Evolutionary conservation across 2,888 invertebrate species (phyloP).

Genomic region (Dusona sp.): DNA sequence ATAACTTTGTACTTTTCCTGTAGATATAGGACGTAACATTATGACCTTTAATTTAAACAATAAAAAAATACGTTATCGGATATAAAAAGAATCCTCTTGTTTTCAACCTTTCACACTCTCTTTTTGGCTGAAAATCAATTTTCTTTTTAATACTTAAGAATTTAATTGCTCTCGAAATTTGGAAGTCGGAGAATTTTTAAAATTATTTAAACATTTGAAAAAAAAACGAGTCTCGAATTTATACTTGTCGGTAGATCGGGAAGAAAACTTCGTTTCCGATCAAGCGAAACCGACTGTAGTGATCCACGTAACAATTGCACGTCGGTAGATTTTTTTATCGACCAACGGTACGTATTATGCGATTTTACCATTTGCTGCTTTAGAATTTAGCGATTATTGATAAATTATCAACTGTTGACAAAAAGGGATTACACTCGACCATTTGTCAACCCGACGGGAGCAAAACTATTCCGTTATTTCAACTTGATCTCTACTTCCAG

Average conservation of each 20-base stretch:
- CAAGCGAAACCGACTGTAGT: not conserved
- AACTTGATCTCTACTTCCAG: too few species aligned
- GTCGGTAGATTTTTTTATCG: not conserved
- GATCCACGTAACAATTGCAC: not conserved
- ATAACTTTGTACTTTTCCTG: conserved; percentile 84
- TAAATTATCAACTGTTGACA: not conserved
- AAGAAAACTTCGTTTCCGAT: not conserved
- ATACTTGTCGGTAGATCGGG: not conserved
- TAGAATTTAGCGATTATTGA: not conserved
- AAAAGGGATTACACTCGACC: not conserved
- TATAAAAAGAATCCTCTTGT: not conserved
- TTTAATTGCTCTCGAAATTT: not conserved
- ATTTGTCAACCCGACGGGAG: not conserved
- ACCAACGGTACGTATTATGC: not conserved
- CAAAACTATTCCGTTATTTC: not conserved
- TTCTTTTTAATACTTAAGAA: not conserved
- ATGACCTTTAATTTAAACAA: conserved; percentile 82
- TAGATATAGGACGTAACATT: conserved; percentile 82
- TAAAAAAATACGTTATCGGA: conserved; percentile 81
- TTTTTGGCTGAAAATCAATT: not conserved
- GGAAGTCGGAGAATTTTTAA: too few species aligned
- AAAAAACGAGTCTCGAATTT: too few species aligned
- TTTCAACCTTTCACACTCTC: not conserved
- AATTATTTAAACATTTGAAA: too few species aligned
- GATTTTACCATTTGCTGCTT: not conserved